A percentile compares a stretch with the other conserved stretches of the same genome.
Conservation (phyloP, 2,113 vertebrate species). For the Bombycilla garrulus region DNA sequence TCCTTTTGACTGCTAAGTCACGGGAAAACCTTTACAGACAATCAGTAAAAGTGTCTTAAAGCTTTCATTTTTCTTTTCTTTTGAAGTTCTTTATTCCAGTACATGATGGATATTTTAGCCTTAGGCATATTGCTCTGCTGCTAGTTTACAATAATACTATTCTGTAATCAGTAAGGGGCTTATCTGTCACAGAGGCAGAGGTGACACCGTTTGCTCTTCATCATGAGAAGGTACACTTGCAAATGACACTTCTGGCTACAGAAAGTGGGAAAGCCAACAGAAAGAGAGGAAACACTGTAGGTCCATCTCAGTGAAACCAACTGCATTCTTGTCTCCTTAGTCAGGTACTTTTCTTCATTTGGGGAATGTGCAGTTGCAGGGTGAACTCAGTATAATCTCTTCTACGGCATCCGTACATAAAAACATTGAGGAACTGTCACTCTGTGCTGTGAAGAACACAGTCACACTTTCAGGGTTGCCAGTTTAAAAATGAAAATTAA, state of each 20-base stretch:
- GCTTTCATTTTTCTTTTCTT: background rate
- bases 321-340: background rate
- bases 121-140: background rate
- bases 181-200: background rate
- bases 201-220: background rate
- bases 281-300: background rate
- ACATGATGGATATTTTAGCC: background rate
- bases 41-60: background rate
- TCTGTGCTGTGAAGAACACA: background rate
- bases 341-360: background rate
- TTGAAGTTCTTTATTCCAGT: background rate
- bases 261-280: background rate
- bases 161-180: background rate
- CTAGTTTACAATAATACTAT: background rate
- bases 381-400: background rate
- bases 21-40: background rate
- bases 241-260: background rate
- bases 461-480: background rate
- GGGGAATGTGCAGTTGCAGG: background rate
- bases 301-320: background rate
- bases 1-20: background rate
- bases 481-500: background rate
- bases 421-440: background rate
- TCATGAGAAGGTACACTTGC: background rate
- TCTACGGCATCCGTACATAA: background rate